Evolutionary conservation across 2,888 invertebrate species (phyloP), one percentile per base, ranked within the genome.

Genomic region (Spialia ferax): DNA sequence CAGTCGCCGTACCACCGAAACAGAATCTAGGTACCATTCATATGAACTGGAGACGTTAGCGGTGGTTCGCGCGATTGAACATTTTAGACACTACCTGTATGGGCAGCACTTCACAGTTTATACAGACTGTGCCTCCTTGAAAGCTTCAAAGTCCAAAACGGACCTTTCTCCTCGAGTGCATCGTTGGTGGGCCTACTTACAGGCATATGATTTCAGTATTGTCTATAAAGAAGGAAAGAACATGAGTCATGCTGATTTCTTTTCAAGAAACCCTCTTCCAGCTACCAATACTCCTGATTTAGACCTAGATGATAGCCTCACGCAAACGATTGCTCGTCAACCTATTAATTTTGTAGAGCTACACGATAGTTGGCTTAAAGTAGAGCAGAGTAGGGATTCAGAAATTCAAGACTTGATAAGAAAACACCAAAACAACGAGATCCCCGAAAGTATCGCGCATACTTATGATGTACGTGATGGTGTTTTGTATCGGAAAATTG

Each of bases 21-120:
- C 35, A 1, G 74, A 75, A 56, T 65, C 69, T 0, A 18, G 70
- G 0, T 75, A 75, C 18, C 75, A 60, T 13, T 60, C 60, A 1
- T 60, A 60, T n/a, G 60, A 60, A 13, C 48, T 60, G 26, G 60
- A 60, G 11, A 60, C 60, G 1, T 22, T 60, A 7, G 60, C 45
- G 20, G 60, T 48, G 15, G 60, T 60, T 11, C 45, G 48, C 2
- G 60, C 48, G 0, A 42, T 60, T 0, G 42, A 59, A 23, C 23
- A 59, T 15, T 59, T 59, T 23, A 22, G 59, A 1, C 59, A 42
- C 23, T 59, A 59, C 15, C 18, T 59, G 32, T 23, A 23, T 7
- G 38, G 59, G 5, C 29, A 15, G 5, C n/a, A 13, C 8, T 57
- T 57, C 15, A 59, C 20, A 10, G 59, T 59, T 6, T 42, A 26